These are phyloP conservation scores for Tenthredo livida DNA, from an alignment of 2,888 invertebrate genomes.

Conservation along the genomic window DNA sequence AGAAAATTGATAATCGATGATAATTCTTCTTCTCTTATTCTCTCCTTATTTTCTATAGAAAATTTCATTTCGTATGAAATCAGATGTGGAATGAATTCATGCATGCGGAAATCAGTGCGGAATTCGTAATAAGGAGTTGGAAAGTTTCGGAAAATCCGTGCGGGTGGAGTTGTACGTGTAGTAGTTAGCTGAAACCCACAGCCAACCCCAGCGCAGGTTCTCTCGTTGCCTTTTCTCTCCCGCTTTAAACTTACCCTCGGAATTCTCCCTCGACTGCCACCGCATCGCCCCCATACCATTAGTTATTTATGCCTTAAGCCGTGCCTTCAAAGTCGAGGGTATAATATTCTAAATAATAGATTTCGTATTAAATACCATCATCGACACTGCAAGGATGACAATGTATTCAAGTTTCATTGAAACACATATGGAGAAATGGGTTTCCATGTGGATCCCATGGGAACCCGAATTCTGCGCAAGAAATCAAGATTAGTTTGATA, in stretches of 20 bases:
- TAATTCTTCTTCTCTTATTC: not conserved
- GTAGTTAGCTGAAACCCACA: slow-evolving; percentile 2
- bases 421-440: not conserved
- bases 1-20: not conserved
- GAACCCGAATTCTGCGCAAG: too few relatives aligned
- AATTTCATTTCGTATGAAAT: not conserved
- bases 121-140: slow-evolving; percentile 5
- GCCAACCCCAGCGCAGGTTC: slow-evolving; percentile 55
- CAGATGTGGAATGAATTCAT: not conserved
- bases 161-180: not conserved
- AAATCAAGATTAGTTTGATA: too few relatives aligned
- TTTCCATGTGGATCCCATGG: not conserved
- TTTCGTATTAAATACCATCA: not conserved
- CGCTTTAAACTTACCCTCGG: slow-evolving; percentile 23
- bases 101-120: not conserved
- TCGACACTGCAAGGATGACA: not conserved
- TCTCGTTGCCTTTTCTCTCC: slow-evolving; percentile 15
- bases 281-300: not conserved
- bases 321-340: slow-evolving; percentile 15
- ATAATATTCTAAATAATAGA: not conserved
- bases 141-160: slow-evolving; percentile 26
- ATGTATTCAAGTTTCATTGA: not conserved
- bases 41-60: not conserved
- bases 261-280: slow-evolving; percentile 16
- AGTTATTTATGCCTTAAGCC: slow-evolving; percentile 44